Percentiles rank a stretch among this genome's conserved stretches.
Conservation (phyloP, 1,140 invertebrate genomes). For the Camponotus pennsylvanicus region DNA sequence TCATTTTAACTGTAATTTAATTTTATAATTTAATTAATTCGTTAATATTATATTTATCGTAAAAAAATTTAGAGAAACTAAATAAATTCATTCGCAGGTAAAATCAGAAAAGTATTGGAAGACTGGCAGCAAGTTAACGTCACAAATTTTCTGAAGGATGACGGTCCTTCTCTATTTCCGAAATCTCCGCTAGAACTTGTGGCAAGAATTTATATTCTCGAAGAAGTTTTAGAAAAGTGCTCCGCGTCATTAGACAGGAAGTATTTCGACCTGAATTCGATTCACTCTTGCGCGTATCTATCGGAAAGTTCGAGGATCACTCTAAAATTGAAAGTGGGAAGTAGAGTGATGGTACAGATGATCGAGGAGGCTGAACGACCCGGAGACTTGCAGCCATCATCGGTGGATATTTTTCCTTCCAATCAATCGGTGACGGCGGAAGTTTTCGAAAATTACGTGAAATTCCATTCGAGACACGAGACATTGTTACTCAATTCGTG, state of each 20-base stretch:
- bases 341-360: slow-evolving; percentile 81
- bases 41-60: background rate
- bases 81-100: slow-evolving; percentile 18
- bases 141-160: slow-evolving; percentile 62
- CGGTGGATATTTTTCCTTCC: slow-evolving; percentile 87
- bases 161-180: background rate
- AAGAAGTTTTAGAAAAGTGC: slow-evolving; percentile 65
- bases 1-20: background rate
- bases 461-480: slow-evolving; percentile 84
- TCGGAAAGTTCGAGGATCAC: slow-evolving; percentile 75
- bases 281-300: slow-evolving; percentile 73
- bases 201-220: slow-evolving; percentile 76
- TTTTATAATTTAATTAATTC: background rate
- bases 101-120: slow-evolving; percentile 72
- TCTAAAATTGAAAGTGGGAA: slow-evolving; percentile 80
- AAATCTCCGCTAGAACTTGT: slow-evolving; percentile 61
- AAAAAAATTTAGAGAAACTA: background rate
- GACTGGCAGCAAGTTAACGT: slow-evolving; percentile 51
- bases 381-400: slow-evolving; percentile 48
- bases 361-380: slow-evolving; percentile 52
- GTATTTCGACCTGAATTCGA: slow-evolving; percentile 49
- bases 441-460: slow-evolving; percentile 88
- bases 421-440: slow-evolving; percentile 85
- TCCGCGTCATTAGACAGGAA: slow-evolving; percentile 33
- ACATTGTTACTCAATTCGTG: slow-evolving; percentile 88